Percentiles rank a stretch among this genome's conserved stretches.
These are phyloP conservation scores for Porites cylindrica DNA, from an alignment of 92 coral and sea anemone species.

Conservation along the genomic window DNA sequence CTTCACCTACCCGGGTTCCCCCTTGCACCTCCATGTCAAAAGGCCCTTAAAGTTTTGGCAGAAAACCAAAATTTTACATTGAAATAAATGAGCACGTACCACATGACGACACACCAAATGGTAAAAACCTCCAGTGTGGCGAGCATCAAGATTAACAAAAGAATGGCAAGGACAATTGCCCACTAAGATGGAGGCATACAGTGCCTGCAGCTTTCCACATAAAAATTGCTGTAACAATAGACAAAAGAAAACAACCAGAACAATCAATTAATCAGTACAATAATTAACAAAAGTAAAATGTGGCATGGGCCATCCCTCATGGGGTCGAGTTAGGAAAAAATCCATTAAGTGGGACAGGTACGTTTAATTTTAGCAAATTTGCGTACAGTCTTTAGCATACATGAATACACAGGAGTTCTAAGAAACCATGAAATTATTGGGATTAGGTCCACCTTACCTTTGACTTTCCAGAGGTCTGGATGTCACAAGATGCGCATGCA, in stretches of 20 bases:
- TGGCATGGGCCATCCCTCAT: no score
- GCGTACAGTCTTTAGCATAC: no score
- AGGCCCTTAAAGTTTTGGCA: no score
- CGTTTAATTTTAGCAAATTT: no score
- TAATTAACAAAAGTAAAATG: background rate
- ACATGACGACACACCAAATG: conserved; percentile 63
- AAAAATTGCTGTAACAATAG: background rate
- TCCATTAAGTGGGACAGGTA: no score
- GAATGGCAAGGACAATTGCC: conserved; percentile 4
- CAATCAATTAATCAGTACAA: background rate
- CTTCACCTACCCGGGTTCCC: no score
- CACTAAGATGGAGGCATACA: conserved; percentile 1
- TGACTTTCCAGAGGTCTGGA: conserved; percentile 40
- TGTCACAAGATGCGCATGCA: conserved; percentile 20
- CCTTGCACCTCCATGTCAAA: no score
- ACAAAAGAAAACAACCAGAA: background rate
- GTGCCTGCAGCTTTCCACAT: background rate
- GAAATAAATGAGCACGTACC: conserved; percentile 11
- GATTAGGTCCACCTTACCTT: background rate
- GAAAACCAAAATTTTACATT: no score
- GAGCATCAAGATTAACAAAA: conserved; percentile 3
- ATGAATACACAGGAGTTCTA: no score
- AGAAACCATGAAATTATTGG: no score
- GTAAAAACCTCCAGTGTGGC: conserved; percentile 64
- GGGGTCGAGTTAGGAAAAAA: no score